Evolutionary conservation across 2,797 vertebrate species (phyloP), one percentile per base, ranked within the genome.

Genomic region (Danionella dracula): DNA sequence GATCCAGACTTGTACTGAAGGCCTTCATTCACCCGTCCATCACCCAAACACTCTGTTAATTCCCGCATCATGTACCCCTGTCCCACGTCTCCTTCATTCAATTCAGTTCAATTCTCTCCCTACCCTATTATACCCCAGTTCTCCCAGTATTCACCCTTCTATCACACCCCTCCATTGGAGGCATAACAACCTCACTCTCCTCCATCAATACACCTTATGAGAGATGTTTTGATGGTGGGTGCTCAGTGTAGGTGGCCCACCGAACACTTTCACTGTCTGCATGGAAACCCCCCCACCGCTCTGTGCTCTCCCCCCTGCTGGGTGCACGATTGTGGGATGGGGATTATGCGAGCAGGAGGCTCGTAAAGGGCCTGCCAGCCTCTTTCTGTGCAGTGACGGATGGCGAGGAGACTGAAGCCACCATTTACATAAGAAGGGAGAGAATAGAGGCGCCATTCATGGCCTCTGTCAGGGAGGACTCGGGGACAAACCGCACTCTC

Each of bases 341-440:
- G 86, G 87, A 87, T 90, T 88, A 90, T 90, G 89, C 78, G 74
- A 87, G 83, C 84, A 85, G 84, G 86, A 82, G 87, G 84, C 87
- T 89, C 84, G 86, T 89, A 89, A 89, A 89, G 84, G 85, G 86
- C 85, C 88, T 89, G 88, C 87, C 87, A 89, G 82, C 85, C 81
- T 86, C 88, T 88, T 90, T 90, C 87, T 90, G 83, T 84, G 85
- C 86, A 86, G 85, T 90, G 89, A 90, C 87, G 87, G 88, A 90
- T 90, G 87, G 86, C 86, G 85, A 82, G 76, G 87, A 88, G 83
- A 83, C 85, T 88, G 85, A 89, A 88, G 86, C 67, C 82, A 73
- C 78, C 84, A 84, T 78, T 90, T 87, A 86, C 89, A 90, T 90
- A 85, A 90, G 86, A 90, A 90, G 86, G 85, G 87, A 81, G 81